Conservation (phyloP, 1,140 invertebrate genomes). For the Drosophila virilis region DNA sequence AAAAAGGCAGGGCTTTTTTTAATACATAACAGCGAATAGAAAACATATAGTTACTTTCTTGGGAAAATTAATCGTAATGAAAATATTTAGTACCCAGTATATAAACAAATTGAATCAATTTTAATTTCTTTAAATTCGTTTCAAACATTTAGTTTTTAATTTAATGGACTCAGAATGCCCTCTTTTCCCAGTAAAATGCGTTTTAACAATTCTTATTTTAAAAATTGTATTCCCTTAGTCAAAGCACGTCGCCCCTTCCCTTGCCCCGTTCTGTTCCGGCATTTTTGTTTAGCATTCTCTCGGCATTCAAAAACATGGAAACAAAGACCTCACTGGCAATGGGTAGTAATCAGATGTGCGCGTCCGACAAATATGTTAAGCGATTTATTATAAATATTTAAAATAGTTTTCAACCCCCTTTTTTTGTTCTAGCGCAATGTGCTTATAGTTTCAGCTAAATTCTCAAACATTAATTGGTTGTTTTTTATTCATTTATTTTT, state of each 20-base stretch:
- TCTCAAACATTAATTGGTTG: conserved; percentile 1
- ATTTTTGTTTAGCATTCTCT: conserved; percentile 29
- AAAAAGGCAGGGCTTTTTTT: too few relatives aligned
- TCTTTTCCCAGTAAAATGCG: background rate
- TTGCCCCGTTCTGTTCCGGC: background rate
- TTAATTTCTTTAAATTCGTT: too few relatives aligned
- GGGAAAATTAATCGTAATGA: too few relatives aligned
- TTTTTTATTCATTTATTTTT: background rate
- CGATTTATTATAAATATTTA: conserved; percentile 66
- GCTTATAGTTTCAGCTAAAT: conserved; percentile 4
- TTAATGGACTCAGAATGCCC: too few relatives aligned
- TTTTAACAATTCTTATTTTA: background rate
- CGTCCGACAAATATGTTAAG: conserved; percentile 52
- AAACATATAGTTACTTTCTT: too few relatives aligned
- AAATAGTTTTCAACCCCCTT: conserved; percentile 45
- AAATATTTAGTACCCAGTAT: too few relatives aligned
- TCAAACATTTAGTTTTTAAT: too few relatives aligned
- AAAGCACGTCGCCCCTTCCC: background rate
- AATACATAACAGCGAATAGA: too few relatives aligned
- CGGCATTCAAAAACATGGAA: conserved; percentile 15
- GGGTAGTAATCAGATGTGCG: conserved; percentile 36
- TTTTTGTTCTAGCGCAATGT: too few relatives aligned
- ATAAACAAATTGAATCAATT: too few relatives aligned
- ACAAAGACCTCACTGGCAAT: conserved; percentile 5
- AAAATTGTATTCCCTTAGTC: background rate